Conservation (phyloP, 2,113 vertebrate genomes). For the Struthio camelus region DNA sequence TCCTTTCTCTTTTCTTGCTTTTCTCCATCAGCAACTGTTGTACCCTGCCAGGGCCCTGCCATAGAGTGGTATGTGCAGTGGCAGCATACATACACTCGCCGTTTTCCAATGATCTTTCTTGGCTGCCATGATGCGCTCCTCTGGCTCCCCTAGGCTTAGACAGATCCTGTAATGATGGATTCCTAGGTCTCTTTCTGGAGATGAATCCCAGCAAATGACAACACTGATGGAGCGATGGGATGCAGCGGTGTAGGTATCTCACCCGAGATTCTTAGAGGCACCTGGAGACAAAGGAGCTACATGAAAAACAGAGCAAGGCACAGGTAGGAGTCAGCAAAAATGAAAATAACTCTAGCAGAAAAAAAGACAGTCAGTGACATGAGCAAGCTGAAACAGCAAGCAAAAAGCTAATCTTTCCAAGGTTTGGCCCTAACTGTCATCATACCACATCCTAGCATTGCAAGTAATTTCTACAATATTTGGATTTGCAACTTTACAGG, state of each 20-base stretch:
- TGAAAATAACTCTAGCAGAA: neutral
- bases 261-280: neutral
- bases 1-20: neutral
- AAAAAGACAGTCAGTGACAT: neutral
- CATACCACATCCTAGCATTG: neutral
- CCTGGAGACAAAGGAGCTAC: neutral
- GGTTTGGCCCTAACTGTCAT: neutral
- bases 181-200: neutral
- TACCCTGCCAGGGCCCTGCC: neutral
- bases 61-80: neutral
- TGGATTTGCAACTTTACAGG: neutral
- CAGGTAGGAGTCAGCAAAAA: neutral
- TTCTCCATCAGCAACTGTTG: neutral
- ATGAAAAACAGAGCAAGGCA: neutral
- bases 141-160: neutral
- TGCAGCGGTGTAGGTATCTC: neutral
- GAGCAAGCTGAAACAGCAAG: neutral
- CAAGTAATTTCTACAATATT: neutral
- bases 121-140: neutral
- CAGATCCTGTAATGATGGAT: neutral
- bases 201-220: neutral
- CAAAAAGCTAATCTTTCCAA: neutral
- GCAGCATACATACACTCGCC: neutral
- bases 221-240: fast-evolving
- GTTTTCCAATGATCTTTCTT: neutral